These are phyloP conservation scores for Apistogramma diplotaenia DNA, from an alignment of 2,113 vertebrate species.

Conservation along the genomic window DNA sequence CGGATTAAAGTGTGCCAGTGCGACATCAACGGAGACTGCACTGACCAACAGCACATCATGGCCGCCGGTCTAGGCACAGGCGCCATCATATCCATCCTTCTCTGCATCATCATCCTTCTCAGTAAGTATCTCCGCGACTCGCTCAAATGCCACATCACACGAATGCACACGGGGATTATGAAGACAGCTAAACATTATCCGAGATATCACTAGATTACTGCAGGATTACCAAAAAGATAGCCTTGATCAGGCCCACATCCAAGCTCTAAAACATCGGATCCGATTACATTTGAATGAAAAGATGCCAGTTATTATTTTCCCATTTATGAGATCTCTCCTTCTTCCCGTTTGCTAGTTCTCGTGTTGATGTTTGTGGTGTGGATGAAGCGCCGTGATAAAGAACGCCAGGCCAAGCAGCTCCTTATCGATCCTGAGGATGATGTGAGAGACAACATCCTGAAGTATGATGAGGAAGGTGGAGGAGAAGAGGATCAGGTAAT, in stretches of 20 bases:
- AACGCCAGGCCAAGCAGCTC: slow-evolving; percentile 94
- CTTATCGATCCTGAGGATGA: slow-evolving; percentile 96
- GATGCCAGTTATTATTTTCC: slow-evolving; percentile 46
- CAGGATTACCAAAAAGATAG: slow-evolving; percentile 62
- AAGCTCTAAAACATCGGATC: slow-evolving; percentile 51
- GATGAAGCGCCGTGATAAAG: slow-evolving; percentile 97
- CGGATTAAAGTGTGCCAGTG: slow-evolving; percentile 96
- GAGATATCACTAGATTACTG: slow-evolving; percentile 61
- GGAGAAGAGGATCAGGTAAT: slow-evolving; percentile 97
- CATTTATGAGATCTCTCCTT: slow-evolving; percentile 21
- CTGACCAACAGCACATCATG: slow-evolving; percentile 89
- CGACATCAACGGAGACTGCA: slow-evolving; percentile 92
- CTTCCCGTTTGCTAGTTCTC: slow-evolving; percentile 77
- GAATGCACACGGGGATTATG: slow-evolving; percentile 47
- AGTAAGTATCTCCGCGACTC: slow-evolving; percentile 81
- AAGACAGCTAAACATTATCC: slow-evolving; percentile 49
- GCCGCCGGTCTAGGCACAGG: slow-evolving; percentile 92
- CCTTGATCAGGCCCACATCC: slow-evolving; percentile 40
- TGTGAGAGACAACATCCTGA: slow-evolving; percentile 95
- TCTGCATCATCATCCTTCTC: slow-evolving; percentile 97
- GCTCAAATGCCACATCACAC: not conserved
- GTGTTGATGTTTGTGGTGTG: slow-evolving; percentile 96
- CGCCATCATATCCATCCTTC: slow-evolving; percentile 94
- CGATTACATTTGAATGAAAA: slow-evolving; percentile 59
- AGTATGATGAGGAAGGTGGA: slow-evolving; percentile 98